Evolutionary conservation across 2,888 invertebrate genomes (phyloP).

Genomic region (Stenolophus ochropezus): DNA sequence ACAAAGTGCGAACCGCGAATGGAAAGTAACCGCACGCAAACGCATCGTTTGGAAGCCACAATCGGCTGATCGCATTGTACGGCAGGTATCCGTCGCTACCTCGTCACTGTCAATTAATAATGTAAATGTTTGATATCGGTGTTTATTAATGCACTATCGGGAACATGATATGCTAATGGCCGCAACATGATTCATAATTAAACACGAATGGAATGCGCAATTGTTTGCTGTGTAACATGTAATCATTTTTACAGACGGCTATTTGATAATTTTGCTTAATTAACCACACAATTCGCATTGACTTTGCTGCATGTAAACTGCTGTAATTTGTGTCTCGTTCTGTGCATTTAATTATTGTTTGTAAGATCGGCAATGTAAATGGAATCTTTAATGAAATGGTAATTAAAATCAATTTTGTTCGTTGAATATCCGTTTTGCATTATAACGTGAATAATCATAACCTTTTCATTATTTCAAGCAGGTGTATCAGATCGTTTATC

Average conservation of each 20-base stretch:
- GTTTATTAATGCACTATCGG: conserved; percentile 45
- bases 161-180: conserved; percentile 45
- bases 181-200: conserved; percentile 48
- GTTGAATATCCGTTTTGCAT: neutral
- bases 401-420: conserved; percentile 4
- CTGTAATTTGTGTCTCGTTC: conserved; percentile 11
- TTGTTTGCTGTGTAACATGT: conserved; percentile 22
- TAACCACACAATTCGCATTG: neutral
- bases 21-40: conserved; percentile 11
- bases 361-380: neutral
- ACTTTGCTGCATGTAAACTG: neutral
- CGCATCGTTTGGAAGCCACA: neutral
- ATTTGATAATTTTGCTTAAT: conserved; percentile 35
- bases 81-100: conserved; percentile 33
- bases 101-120: conserved; percentile 47
- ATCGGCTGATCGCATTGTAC: conserved; percentile 11
- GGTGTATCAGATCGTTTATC: neutral
- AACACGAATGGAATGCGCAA: conserved; percentile 20
- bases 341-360: neutral
- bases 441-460: neutral
- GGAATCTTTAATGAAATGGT: neutral
- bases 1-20: neutral
- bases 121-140: conserved; percentile 49
- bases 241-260: conserved; percentile 28
- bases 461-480: neutral